Base-by-base conservation (phyloP, 2,797 vertebrate species). In the Diplodus sargus region DNA sequence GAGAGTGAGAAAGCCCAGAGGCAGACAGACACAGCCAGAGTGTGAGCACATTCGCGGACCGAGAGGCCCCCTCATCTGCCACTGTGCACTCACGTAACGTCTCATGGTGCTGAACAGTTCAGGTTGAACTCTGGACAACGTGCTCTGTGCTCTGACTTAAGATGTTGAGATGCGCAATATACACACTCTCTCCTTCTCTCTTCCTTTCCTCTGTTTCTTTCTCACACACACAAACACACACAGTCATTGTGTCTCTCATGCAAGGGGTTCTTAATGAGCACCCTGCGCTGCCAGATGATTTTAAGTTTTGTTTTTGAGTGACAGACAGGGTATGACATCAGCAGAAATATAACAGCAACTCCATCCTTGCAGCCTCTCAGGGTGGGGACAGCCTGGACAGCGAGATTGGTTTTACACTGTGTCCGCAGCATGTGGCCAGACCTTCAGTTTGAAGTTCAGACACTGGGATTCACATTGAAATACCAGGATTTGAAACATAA, bases 41-140 rank as follows among this genome's bases (percentile, higher is more conserved):
- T 22, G 10, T 69, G 45, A 70, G 70, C 72, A 82, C 79, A 76
- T 77, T 77, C 57, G 30, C 18, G 34, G 87, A 87, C 73, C 83
- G 73, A 76, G 75, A 78, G 64, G 59, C 83, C 56, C 25, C 25
- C 70, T 59, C 47, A 78, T 72, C 72, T 87, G 81, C 85, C 81
- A 82, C 56, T 48, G 52, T 74, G 72, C 79, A 66, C 81, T 65
- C 89, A 72, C 79, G 75, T 52, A 66, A 67, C 11, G 60, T 86
- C 79, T 83, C 79, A 86, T 90, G 91, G 90, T 92, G 92, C 90
- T 93, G 85, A 83, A 85, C 43, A 75, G 85, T 90, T 88, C 76
- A 87, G 70, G 69, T 39, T 80, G 78, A 88, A 88, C 85, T 89
- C 87, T 87, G 86, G 84, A 93, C 79, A 85, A 85, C 78, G 60